phyloP scores from a whole-genome alignment of 2,888 invertebrate genomes.

The Tupiocoris notatus region DNA sequence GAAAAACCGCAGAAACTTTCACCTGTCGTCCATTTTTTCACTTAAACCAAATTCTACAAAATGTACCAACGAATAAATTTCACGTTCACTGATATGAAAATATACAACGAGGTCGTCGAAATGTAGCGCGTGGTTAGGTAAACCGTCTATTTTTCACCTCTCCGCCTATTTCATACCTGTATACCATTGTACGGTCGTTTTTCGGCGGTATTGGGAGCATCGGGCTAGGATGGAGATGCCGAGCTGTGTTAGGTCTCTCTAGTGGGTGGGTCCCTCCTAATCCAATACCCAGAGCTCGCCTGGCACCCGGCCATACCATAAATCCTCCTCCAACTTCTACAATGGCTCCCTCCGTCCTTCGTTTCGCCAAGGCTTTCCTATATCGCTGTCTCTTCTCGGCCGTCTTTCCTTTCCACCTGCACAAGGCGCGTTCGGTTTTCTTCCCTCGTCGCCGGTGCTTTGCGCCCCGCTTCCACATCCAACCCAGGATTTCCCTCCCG shows the following conservation, averaged over 20 bases:
- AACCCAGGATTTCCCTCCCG: not conserved
- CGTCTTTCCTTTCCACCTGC: not conserved
- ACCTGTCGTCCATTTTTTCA: too few relatives aligned
- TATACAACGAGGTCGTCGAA: too few relatives aligned
- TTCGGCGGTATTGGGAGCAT: not conserved
- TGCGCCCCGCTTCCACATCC: not conserved
- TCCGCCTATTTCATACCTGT: not conserved
- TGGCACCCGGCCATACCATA: constrained; percentile 35
- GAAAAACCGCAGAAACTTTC: too few relatives aligned
- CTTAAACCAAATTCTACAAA: too few relatives aligned
- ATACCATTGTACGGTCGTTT: not conserved
- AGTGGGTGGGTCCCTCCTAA: constrained; percentile 2
- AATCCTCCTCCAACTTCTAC: constrained; percentile 26
- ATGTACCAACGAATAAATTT: too few relatives aligned
- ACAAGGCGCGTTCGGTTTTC: not conserved
- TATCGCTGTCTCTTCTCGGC: not conserved
- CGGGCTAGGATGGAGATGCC: not conserved
- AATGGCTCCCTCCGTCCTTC: constrained; percentile 1
- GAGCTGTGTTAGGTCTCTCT: not conserved
- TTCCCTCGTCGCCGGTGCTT: not conserved
- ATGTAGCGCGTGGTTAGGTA: not conserved
- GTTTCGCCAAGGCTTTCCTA: not conserved
- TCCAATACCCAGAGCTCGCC: constrained; percentile 25
- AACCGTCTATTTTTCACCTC: not conserved
- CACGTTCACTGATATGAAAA: too few relatives aligned